Conservation (phyloP, 2,113 vertebrate genomes). For the Cinclus mexicanus region DNA sequence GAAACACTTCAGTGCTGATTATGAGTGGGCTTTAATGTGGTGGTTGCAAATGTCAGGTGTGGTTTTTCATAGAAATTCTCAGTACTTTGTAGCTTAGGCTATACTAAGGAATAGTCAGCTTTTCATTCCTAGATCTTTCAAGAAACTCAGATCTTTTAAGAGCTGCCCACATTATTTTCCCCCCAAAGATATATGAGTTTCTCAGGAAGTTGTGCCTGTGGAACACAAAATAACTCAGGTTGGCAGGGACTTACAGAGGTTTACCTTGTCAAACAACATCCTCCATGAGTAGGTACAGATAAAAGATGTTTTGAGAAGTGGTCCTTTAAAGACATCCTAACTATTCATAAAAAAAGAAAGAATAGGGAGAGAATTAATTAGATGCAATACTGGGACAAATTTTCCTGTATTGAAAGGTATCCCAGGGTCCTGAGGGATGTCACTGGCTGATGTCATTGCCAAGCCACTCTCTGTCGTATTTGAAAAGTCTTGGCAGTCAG, state of each 20-base stretch:
- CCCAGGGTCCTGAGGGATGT: not conserved
- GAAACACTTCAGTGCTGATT: not conserved
- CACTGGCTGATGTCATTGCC: not conserved
- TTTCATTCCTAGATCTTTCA: not conserved
- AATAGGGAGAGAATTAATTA: not conserved
- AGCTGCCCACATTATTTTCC: not conserved
- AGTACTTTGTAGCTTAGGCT: not conserved
- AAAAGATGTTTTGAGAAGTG: not conserved
- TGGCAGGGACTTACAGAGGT: not conserved
- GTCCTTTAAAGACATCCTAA: not conserved
- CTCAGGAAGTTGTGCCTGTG: not conserved
- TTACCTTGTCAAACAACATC: not conserved
- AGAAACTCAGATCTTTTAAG: not conserved
- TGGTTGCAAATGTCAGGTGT: not conserved
- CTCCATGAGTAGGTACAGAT: not conserved
- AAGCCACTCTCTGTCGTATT: not conserved
- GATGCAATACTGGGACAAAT: not conserved
- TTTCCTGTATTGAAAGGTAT: not conserved
- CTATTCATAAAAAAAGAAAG: not conserved
- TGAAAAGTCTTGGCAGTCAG: not conserved
- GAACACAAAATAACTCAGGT: not conserved
- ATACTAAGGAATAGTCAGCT: not conserved
- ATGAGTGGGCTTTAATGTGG: not conserved
- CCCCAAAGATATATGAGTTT: not conserved
- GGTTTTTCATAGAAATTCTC: not conserved